Evolutionary conservation across 2,888 invertebrate species (phyloP).

Genomic region (Tipula unca): DNA sequence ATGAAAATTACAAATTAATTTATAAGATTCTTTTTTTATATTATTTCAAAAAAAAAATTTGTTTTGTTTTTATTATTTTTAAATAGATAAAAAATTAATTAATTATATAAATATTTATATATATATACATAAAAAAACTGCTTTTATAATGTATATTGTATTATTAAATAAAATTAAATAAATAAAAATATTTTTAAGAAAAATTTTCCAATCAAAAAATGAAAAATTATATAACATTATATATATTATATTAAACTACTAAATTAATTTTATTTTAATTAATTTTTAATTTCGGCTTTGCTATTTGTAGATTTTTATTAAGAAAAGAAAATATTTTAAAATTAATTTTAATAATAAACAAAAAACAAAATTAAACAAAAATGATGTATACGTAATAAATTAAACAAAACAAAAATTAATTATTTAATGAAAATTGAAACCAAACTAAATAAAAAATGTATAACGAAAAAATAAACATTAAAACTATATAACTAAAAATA

Average conservation of each 20-base stretch:
- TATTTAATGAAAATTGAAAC: background rate
- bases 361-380: background rate
- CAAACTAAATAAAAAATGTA: background rate
- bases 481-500: background rate
- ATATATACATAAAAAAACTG: background rate
- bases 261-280: background rate
- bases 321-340: background rate
- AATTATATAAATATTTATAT: background rate
- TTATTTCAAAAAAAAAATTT: constrained; percentile 1
- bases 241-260: background rate
- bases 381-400: background rate
- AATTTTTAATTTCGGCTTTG: background rate
- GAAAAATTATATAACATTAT: background rate
- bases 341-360: background rate
- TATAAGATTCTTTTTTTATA: background rate
- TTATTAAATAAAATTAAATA: background rate
- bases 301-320: constrained; percentile 8
- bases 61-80: background rate
- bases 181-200: background rate
- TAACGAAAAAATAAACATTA: background rate
- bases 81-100: background rate
- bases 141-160: constrained; percentile 15
- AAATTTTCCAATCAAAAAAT: background rate
- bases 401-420: background rate
- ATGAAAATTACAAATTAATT: constrained; percentile 16